Base-by-base conservation (phyloP, 2,113 vertebrate genomes). In the Rousettus leschenaultii region DNA sequence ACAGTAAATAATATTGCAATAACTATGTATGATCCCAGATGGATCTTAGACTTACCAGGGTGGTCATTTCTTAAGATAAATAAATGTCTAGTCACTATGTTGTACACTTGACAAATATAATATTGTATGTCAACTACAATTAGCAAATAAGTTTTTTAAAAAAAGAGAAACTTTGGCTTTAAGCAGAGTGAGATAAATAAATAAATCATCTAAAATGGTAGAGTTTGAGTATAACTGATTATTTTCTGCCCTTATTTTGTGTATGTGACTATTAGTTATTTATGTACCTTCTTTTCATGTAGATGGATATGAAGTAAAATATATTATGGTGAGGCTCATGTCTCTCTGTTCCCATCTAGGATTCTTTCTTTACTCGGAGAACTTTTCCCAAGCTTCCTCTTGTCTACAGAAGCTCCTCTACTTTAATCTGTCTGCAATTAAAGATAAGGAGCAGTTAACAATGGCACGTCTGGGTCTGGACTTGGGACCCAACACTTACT, bases 371-470 rank as follows among this genome's bases (percentile, higher is more conserved):
- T 38, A 91, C n/a, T 51, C 95, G 3, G 12, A 94, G 66, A 63
- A 91, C 21, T n/a, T 7, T 40, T 4, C 38, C 18, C 74, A 86
- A 10, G 65, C 40, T 16, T 84, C 57, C 68, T 51, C 70, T 4
- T 97, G 95, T 33, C 86, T 97, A 0, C 93, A 73, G 86, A 97
- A 96, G 86, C 26, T 87, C 21, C 97, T 97, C 19, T 92, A 59
- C 16, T 98, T 97, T 86, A 97, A 97, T 59, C 87, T 97, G 61
- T 95, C 97, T 26, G 61, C 89, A 55, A 26, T 97, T n/a, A 11
- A 35, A 55, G 86, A 53, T 22, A 68, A 40, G 43, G 95, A 90
- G 3, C 86, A 57, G 55, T 28, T 96, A 51, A 97, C 95, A 3
- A 89, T 96, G 95, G 97, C 95, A n/a, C 95, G 48, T 30, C 91